phyloP scores from a whole-genome alignment of 2,113 vertebrate species.

The Aptenodytes patagonicus region DNA sequence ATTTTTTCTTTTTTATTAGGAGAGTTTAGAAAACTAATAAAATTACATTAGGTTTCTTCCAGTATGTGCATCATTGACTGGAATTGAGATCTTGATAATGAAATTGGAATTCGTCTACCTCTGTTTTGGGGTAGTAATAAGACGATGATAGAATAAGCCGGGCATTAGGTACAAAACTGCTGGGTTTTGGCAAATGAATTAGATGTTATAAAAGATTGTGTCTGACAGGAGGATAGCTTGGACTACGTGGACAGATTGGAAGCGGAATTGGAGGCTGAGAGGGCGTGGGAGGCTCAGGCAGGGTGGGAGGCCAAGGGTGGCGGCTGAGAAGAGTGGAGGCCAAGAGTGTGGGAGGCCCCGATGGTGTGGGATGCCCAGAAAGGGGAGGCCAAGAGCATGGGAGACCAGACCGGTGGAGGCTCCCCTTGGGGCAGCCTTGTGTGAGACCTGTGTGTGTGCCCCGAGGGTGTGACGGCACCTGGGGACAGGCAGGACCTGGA shows the following conservation, averaged over 20 bases:
- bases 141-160: background rate
- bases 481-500: background rate
- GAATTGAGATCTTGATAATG: background rate
- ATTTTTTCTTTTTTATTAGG: background rate
- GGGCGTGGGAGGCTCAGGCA: background rate
- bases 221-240: background rate
- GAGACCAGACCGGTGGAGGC: background rate
- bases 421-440: background rate
- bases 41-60: background rate
- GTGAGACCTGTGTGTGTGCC: background rate
- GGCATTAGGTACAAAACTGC: background rate
- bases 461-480: background rate
- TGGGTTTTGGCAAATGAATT: background rate
- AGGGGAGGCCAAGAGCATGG: background rate
- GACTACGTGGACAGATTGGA: fast-evolving
- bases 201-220: background rate
- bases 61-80: constrained; percentile 1
- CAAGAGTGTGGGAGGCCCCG: background rate
- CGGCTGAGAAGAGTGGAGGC: background rate
- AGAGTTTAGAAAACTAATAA: background rate
- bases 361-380: background rate
- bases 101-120: background rate
- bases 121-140: background rate
- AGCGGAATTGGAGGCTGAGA: background rate
- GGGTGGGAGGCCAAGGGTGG: background rate